A percentile compares a stretch with the other conserved stretches of the same genome.
These are phyloP conservation scores for Drosophila kanekoi DNA, from an alignment of 2,888 invertebrate species.

Conservation along the genomic window DNA sequence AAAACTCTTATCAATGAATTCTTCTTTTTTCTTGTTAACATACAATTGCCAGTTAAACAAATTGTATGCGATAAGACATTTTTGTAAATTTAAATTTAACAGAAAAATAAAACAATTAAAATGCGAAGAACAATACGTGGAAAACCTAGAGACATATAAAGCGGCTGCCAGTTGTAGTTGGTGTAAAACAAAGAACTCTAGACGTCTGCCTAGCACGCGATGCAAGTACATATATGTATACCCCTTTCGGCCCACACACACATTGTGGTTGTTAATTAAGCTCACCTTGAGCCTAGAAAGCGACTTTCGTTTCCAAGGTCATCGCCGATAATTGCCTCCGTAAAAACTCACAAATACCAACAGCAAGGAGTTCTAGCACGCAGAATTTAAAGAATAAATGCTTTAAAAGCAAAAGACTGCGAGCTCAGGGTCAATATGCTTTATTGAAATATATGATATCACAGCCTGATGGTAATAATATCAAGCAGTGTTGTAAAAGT, in stretches of 20 bases:
- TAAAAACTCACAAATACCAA: constrained; percentile 29
- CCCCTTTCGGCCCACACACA: constrained; percentile 12
- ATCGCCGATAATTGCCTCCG: constrained; percentile 63
- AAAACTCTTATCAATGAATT: neutral
- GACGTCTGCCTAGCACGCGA: constrained; percentile 64
- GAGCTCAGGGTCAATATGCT: no score
- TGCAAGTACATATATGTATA: constrained; percentile 34
- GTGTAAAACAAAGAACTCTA: constrained; percentile 19
- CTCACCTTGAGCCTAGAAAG: constrained; percentile 62
- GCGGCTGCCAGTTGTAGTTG: constrained; percentile 23
- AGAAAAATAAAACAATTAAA: constrained; percentile 4
- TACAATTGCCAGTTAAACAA: constrained; percentile 10
- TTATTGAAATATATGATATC: no score
- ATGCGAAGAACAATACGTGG: neutral
- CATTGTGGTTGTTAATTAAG: constrained; percentile 72
- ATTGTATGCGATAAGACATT: constrained; percentile 30
- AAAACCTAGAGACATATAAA: constrained; percentile 13
- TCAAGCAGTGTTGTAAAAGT: no score
- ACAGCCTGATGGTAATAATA: no score
- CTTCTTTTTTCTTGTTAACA: neutral
- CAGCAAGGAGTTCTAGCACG: constrained; percentile 1
- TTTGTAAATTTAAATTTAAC: constrained; percentile 11
- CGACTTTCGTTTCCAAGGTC: constrained; percentile 67
- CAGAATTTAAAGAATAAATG: neutral
- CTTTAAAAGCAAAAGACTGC: neutral